A percentile compares a stretch with the other conserved stretches of the same genome.
Conservation (phyloP, 2,113 vertebrate species). For the Thamnophis sirtalis region DNA sequence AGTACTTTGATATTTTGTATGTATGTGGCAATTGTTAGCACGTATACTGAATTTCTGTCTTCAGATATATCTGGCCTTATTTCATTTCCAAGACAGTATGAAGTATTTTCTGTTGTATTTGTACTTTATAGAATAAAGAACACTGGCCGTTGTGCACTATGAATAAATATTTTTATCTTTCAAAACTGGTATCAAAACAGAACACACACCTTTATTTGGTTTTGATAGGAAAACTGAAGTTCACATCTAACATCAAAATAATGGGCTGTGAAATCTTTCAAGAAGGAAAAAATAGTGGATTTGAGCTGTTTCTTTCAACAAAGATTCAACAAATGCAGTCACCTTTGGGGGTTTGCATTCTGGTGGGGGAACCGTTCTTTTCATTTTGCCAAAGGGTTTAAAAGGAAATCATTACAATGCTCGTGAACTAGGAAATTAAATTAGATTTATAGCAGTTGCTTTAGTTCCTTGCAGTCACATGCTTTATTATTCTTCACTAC, state of each 20-base stretch:
- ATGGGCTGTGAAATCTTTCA: not conserved
- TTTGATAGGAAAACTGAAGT: not conserved
- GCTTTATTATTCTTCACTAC: not conserved
- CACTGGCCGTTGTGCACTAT: not conserved
- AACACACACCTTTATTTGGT: not conserved
- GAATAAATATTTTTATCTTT: not conserved
- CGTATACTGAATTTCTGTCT: not conserved
- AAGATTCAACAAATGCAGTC: not conserved
- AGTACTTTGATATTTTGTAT: not conserved
- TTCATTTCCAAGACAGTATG: not conserved
- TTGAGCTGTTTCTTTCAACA: not conserved
- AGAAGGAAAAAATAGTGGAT: not conserved
- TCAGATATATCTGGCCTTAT: not conserved
- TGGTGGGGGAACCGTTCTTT: not conserved
- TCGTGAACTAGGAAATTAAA: not conserved
- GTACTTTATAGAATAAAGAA: not conserved
- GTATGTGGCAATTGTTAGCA: not conserved
- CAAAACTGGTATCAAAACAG: not conserved
- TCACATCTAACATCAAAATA: not conserved
- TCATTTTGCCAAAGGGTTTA: not conserved
- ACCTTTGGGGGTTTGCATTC: not conserved
- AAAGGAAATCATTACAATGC: not conserved
- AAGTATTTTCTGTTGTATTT: not conserved
- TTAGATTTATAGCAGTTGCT: not conserved
- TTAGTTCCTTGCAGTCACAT: not conserved